Evolutionary conservation across 2,113 vertebrate genomes (phyloP).

Genomic region (Calyptomena viridis): DNA sequence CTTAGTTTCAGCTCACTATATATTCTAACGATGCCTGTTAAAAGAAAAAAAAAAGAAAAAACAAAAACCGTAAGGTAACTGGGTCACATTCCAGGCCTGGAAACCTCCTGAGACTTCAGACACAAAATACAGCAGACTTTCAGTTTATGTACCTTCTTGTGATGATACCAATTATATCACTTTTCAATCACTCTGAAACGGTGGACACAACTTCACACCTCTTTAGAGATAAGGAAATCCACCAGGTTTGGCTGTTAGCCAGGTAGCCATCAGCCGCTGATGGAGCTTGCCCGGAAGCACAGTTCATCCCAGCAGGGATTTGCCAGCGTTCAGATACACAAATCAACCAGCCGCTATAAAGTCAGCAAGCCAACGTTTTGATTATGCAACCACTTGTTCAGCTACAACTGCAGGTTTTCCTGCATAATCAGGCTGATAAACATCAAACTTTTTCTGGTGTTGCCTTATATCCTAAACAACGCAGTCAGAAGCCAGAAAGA

Average conservation of each 20-base stretch:
- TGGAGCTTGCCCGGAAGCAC: not conserved
- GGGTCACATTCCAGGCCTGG: not conserved
- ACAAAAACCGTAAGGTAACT: not conserved
- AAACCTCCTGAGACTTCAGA: not conserved
- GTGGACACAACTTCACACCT: not conserved
- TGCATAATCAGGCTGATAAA: slow-evolving; percentile 8
- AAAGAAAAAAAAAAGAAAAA: not conserved
- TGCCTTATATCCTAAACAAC: not conserved
- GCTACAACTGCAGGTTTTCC: slow-evolving; percentile 22
- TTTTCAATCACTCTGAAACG: not conserved
- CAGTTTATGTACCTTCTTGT: not conserved
- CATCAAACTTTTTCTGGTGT: not conserved
- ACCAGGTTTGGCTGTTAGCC: not conserved
- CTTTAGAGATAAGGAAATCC: not conserved
- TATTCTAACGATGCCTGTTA: not conserved
- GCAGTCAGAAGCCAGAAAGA: not conserved
- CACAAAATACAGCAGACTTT: not conserved
- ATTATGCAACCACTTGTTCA: slow-evolving; percentile 24
- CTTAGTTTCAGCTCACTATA: not conserved
- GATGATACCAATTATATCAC: not conserved
- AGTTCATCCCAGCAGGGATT: not conserved
- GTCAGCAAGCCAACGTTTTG: not conserved
- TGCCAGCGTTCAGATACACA: not conserved
- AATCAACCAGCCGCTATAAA: not conserved
- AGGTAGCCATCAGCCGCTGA: not conserved